Evolutionary conservation across 2,113 vertebrate genomes (phyloP).

Genomic region (Jacana jacana): DNA sequence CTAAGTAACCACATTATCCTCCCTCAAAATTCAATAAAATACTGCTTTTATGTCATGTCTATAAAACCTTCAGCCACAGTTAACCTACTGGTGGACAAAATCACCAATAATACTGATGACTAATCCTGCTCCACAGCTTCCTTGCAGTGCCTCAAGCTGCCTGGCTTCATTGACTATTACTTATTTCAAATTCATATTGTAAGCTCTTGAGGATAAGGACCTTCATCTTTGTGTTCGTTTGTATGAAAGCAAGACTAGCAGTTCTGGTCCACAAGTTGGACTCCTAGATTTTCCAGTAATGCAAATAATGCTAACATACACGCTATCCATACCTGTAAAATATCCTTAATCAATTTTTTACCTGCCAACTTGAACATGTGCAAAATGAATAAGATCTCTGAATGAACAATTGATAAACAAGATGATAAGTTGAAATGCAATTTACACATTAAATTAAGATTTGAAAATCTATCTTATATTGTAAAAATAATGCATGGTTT

Average conservation of each 20-base stretch:
- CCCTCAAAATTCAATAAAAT: neutral
- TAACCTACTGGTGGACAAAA: neutral
- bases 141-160: neutral
- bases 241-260: neutral
- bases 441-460: neutral
- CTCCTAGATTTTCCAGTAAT: neutral
- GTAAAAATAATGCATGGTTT: neutral
- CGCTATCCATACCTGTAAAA: neutral
- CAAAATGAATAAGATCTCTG: neutral
- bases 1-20: neutral
- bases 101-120: neutral
- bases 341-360: neutral
- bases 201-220: neutral
- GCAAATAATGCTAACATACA: neutral
- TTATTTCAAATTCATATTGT: neutral
- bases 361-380: neutral
- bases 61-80: neutral
- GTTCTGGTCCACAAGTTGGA: neutral
- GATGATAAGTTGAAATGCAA: neutral
- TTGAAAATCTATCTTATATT: neutral
- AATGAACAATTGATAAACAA: neutral
- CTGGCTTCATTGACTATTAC: neutral
- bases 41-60: neutral
- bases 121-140: neutral
- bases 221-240: neutral